These are phyloP conservation scores for Lagothrix lagotricha DNA, from an alignment of 2,797 vertebrate genomes.

Conservation along the genomic window DNA sequence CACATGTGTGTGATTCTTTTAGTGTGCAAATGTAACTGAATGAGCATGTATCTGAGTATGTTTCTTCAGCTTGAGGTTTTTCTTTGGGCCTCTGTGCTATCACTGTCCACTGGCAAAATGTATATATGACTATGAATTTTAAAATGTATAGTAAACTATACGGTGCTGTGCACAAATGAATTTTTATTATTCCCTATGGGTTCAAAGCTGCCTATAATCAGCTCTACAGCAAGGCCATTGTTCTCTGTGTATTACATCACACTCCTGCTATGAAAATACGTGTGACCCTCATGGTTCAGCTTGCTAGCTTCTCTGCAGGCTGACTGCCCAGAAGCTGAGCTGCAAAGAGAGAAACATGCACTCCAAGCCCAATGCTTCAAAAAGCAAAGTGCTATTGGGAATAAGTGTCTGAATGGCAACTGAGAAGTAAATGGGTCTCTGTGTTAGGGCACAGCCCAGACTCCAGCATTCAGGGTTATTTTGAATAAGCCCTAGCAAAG, in stretches of 20 bases:
- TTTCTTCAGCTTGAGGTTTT: not conserved
- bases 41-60: not conserved
- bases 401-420: constrained; percentile 9
- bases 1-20: not conserved
- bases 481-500: constrained; percentile 9
- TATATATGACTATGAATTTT: constrained; percentile 6
- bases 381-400: constrained; percentile 30
- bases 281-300: not conserved
- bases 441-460: not conserved
- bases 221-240: not conserved
- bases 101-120: not conserved
- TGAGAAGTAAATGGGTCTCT: not conserved
- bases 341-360: not conserved
- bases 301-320: constrained; percentile 23
- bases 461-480: not conserved
- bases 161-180: not conserved
- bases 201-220: not conserved
- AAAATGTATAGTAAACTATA: not conserved
- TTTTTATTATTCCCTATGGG: not conserved
- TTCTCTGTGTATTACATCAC: not conserved
- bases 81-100: not conserved
- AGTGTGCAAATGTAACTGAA: not conserved
- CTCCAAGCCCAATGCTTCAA: constrained; percentile 9
- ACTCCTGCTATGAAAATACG: constrained; percentile 25
- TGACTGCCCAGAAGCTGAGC: not conserved